These are phyloP conservation scores for Xenopus tropicalis DNA, from an alignment of 2,113 vertebrate genomes.

Conservation along the genomic window DNA sequence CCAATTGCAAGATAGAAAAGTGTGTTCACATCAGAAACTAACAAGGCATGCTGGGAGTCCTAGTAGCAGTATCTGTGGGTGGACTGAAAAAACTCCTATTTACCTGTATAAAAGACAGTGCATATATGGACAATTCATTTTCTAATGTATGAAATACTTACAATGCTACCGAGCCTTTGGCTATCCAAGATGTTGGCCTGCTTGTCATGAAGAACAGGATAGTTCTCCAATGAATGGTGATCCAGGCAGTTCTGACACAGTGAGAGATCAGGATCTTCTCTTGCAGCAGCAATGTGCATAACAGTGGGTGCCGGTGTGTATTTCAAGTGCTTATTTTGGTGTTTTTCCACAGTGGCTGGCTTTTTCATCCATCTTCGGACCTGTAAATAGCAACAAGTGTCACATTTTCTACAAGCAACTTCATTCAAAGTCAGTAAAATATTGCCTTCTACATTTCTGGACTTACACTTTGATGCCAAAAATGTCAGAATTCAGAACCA, in stretches of 20 bases:
- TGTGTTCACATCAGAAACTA: no score
- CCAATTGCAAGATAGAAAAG: no score
- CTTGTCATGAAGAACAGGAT: constrained; percentile 63
- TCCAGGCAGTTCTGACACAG: constrained; percentile 74
- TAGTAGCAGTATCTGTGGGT: no score
- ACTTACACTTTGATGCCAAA: no score
- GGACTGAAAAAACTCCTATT: no score
- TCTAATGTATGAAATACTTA: constrained; percentile 6
- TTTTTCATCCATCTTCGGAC: constrained; percentile 93
- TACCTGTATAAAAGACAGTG: no score
- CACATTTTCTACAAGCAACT: background rate
- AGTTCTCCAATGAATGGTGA: constrained; percentile 67
- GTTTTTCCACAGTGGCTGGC: constrained; percentile 81
- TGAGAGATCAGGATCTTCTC: constrained; percentile 71
- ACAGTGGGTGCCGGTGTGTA: constrained; percentile 67
- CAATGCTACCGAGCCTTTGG: constrained; percentile 66
- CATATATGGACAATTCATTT: no score
- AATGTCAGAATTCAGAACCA: no score
- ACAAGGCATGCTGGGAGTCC: no score
- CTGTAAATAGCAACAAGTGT: constrained; percentile 52
- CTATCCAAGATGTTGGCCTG: constrained; percentile 72
- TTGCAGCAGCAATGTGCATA: constrained; percentile 67
- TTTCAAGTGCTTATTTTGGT: constrained; percentile 71
- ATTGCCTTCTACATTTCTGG: no score
- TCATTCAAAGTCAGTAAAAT: no score